Conservation (phyloP, 2,113 vertebrate genomes). For the Gavialis gangeticus region DNA sequence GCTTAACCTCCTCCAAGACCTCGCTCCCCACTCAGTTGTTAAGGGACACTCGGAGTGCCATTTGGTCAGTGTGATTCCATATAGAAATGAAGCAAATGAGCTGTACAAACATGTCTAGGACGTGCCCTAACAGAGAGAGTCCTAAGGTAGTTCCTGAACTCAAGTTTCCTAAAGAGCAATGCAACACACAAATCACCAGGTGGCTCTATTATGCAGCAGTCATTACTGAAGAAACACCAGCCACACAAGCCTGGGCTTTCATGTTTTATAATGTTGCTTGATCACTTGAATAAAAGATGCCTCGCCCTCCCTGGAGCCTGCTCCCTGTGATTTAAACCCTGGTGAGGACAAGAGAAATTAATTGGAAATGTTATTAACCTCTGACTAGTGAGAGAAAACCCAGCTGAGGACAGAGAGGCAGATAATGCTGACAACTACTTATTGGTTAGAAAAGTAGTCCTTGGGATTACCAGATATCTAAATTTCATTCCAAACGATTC, state of each 20-base stretch:
- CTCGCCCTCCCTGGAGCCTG: not conserved
- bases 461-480: fast-evolving
- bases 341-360: conserved; percentile 40
- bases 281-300: not conserved
- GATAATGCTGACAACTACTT: not conserved
- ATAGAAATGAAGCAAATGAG: not conserved
- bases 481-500: not conserved
- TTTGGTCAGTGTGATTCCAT: conserved; percentile 32
- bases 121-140: conserved; percentile 5
- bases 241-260: conserved; percentile 20
- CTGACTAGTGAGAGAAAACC: not conserved
- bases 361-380: conserved; percentile 29
- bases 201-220: conserved; percentile 62
- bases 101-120: conserved; percentile 16
- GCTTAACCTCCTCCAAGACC: not conserved
- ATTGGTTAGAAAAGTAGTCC: not conserved
- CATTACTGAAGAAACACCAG: conserved; percentile 45
- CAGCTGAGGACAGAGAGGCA: not conserved
- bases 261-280: not conserved
- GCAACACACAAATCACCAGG: conserved; percentile 61
- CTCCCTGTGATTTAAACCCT: conserved; percentile 7
- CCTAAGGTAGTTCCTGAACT: not conserved
- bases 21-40: not conserved
- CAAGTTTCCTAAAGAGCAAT: conserved; percentile 31
- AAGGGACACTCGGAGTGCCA: not conserved